Evolutionary conservation across 2,113 vertebrate genomes (phyloP), one percentile per base, ranked within the genome.

Genomic region (Cryptomyrus ogoouensis): DNA sequence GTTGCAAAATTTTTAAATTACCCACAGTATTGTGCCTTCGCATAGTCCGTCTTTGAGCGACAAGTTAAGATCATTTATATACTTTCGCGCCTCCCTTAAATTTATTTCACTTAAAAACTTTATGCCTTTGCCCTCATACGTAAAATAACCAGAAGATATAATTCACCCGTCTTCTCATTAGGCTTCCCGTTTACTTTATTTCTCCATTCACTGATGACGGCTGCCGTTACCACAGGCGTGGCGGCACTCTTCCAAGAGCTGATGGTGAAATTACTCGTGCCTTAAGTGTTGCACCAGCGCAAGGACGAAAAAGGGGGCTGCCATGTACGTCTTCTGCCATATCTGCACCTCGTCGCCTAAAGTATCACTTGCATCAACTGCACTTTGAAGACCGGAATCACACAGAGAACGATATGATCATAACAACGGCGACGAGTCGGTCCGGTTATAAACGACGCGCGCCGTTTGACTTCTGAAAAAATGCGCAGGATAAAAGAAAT

Each of bases 301-400:
- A 49, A 83, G 35, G 88, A 77, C 21, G 77, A 56, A n/a, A n/a
- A 90, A 50, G 39, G 83, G 83, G 35, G 88, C 74, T 87, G 53
- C 35, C 87, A 21, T 56, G 52, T 42, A 35, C 87, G 31, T 83
- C 83, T 50, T 83, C 49, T 89, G 91, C 89, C 88, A 88, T 58
- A 92, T 91, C 91, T 91, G 92, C 92, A 90, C 92, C 90, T 91
- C 91, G 90, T 87, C 87, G 89, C 89, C 62, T 92, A 91, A 92
- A 91, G 91, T 92, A n/a, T 89, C 66, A 94, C 93, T 91, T 93
- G 93, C 91, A 88, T 88, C 86, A 91, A 91, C 83, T 85, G 89
- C 91, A 90, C 24, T 90, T 53, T 17, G 91, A 89, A 89, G 80
- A 24, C 42, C 24, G 9, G 70, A 90, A 17, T 21, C 88, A 87